Evolutionary conservation across 2,888 invertebrate species (phyloP), one percentile per base, ranked within the genome.

Genomic region (Eupithecia centaureata): DNA sequence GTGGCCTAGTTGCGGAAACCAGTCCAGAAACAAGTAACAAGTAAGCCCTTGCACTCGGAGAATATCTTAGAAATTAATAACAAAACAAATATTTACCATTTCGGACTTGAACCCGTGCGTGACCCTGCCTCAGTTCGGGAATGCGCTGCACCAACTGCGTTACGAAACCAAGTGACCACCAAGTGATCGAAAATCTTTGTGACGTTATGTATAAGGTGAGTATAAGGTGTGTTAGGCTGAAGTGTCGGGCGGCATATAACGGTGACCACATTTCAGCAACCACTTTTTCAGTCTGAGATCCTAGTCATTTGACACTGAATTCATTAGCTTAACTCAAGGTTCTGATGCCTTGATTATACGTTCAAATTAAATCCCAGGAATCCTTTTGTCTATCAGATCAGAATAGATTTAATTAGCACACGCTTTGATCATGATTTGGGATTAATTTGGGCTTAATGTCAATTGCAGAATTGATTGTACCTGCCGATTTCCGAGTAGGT

Each of bases 231-330:
- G 5, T 5, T 30, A 5, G 30, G 30, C 30, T 5, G 5, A 30
- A 42, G 10, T 42, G 18, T 27, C 52, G 27, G 18, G 0, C 52
- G 27, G 5, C 25, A 27, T 27, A 52, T 52, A 27, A 52, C 27
- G 52, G 52, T 27, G 52, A 28, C 15, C 52, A 5, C 2, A 12
- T 30, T 38, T 28, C 35, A 38, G 33, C 15, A 35, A 15, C 42
- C 18, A 25, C 15, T 8, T n/a, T n/a, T n/a, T n/a, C n/a, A 25
- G 18, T 5, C 30, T 8, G n/a, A 61, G 33, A 56, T 56, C 2
- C 62, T 65, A 65, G 65, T 33, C 54, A 59, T 65, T 65, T 64
- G 61, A 62, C 42, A 32, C 62, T 59, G 68, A 68, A 65, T 68
- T 68, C 42, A 68, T 68, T 62, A 65, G 42, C 60, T 59, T 62